Conservation (phyloP, 2,888 invertebrate species). For the Pimpla rufipes region DNA sequence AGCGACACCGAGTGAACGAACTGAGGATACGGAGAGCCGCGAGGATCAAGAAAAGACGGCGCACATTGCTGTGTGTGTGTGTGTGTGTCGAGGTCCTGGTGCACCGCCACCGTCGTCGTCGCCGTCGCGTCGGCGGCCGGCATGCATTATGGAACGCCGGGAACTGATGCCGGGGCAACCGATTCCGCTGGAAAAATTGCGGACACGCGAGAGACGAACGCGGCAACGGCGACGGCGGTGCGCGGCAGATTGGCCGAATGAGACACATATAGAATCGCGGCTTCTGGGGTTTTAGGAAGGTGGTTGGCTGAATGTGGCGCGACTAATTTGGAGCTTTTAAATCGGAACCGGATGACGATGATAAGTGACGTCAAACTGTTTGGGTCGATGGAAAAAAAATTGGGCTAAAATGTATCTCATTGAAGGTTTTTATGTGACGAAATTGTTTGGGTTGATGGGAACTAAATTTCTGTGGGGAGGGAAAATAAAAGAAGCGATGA, state of each 20-base stretch:
- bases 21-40: constrained; percentile 16
- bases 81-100: constrained; percentile 15
- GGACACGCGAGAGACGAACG: constrained; percentile 79
- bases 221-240: constrained; percentile 55
- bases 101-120: constrained; percentile 43
- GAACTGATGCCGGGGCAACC: constrained; percentile 71
- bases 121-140: constrained; percentile 65
- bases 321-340: neutral
- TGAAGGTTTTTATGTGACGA: too few species aligned
- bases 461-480: too few species aligned
- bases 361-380: neutral
- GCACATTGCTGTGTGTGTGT: constrained; percentile 32
- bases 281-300: neutral
- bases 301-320: neutral
- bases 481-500: too few species aligned
- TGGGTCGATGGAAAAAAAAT: neutral
- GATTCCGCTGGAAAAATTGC: constrained; percentile 81
- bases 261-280: constrained; percentile 28
- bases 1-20: constrained; percentile 22
- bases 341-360: neutral
- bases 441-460: neutral
- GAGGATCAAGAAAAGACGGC: constrained; percentile 58
- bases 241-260: constrained; percentile 73
- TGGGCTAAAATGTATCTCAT: too few species aligned
- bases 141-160: constrained; percentile 82